Conservation (phyloP, 2,113 vertebrate species). For the Thunnus thynnus region DNA sequence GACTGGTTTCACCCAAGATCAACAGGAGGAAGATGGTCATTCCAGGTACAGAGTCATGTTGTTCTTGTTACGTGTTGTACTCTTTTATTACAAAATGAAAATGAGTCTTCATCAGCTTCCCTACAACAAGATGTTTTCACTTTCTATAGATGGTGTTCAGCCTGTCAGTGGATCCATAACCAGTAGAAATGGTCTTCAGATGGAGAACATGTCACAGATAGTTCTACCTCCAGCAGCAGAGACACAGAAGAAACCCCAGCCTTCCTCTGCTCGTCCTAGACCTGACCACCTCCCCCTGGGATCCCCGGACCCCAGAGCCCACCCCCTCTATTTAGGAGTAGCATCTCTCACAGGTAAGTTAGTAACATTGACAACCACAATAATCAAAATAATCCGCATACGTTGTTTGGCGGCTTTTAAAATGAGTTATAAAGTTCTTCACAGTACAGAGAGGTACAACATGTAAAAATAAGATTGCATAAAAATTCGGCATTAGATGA, state of each 20-base stretch:
- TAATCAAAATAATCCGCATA: too few relatives aligned
- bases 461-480: too few relatives aligned
- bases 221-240: constrained; percentile 38
- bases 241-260: constrained; percentile 37
- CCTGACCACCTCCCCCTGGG: constrained; percentile 74
- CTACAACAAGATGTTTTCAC: constrained; percentile 13
- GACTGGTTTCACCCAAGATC: constrained; percentile 88
- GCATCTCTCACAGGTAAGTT: constrained; percentile 89
- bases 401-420: background rate
- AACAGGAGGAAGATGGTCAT: constrained; percentile 74
- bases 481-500: too few relatives aligned
- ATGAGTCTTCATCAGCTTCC: background rate
- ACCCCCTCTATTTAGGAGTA: constrained; percentile 87
- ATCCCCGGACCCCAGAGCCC: constrained; percentile 77
- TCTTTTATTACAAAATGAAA: background rate
- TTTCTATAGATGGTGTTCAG: constrained; percentile 71
- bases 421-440: background rate
- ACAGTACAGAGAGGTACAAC: background rate
- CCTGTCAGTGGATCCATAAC: constrained; percentile 39
- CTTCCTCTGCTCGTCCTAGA: constrained; percentile 43
- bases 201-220: constrained; percentile 23
- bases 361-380: background rate
- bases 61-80: background rate
- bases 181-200: constrained; percentile 53
- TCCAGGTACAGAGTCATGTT: constrained; percentile 85